Percentiles rank a stretch among this genome's conserved stretches.
phyloP scores from a whole-genome alignment of 2,113 vertebrate species.

The Python bivittatus region DNA sequence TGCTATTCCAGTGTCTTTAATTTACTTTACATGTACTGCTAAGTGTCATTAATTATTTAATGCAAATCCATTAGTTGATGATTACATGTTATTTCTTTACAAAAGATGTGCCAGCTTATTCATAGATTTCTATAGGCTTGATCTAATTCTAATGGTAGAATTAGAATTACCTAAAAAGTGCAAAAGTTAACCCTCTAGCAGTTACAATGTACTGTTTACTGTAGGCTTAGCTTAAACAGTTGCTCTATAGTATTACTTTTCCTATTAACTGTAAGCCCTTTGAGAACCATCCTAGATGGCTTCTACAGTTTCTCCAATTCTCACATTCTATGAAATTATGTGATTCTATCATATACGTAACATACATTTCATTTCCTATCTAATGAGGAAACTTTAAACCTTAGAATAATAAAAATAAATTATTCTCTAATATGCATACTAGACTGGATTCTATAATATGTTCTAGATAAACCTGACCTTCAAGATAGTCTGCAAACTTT shows the following conservation, averaged over 20 bases:
- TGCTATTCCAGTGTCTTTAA: conserved; percentile 83
- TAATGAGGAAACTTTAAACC: neutral
- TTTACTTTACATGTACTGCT: conserved; percentile 81
- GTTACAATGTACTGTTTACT: neutral
- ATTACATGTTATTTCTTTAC: neutral
- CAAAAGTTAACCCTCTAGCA: neutral
- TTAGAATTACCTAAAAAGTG: neutral
- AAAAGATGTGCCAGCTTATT: neutral
- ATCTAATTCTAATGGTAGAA: neutral
- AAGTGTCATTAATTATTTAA: neutral
- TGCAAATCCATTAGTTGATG: conserved; percentile 23
- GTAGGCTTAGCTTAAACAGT: neutral
- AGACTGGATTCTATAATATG: neutral
- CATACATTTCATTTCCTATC: neutral
- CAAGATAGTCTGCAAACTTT: neutral
- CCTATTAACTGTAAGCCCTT: neutral
- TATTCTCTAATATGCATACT: neutral
- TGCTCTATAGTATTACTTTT: neutral
- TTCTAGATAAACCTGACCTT: neutral
- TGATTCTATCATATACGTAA: neutral
- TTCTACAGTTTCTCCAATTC: neutral
- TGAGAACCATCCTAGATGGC: neutral
- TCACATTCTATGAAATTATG: neutral
- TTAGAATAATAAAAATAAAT: neutral
- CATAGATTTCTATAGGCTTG: neutral